Evolutionary conservation across 2,888 invertebrate species (phyloP).

Genomic region (Lepidocyrtinus sp.): DNA sequence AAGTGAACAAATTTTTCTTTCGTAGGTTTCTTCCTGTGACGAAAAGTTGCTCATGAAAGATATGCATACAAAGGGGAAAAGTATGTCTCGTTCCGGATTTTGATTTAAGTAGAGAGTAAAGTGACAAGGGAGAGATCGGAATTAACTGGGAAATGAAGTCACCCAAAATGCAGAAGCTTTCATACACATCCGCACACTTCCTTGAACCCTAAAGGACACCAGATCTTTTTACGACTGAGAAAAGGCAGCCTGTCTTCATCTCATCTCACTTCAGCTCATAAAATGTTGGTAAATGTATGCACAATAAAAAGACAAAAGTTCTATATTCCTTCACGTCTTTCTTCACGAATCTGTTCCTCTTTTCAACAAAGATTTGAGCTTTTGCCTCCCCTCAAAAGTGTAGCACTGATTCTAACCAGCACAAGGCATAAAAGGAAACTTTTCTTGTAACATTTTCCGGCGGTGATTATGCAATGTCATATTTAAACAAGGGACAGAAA

Average conservation of each 20-base stretch:
- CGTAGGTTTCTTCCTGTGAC: background rate
- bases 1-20: background rate
- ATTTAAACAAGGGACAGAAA: background rate
- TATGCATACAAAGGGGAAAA: no score
- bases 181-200: no score
- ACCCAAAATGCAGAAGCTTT: no score
- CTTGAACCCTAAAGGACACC: no score
- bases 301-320: background rate
- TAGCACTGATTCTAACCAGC: no score
- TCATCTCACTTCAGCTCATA: background rate
- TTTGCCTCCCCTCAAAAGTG: no score
- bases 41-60: background rate
- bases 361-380: no score
- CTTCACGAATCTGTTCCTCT: background rate
- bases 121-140: background rate
- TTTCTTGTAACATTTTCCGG: background rate
- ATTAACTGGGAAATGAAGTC: background rate
- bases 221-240: no score
- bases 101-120: background rate
- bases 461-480: background rate
- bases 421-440: no score
- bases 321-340: background rate
- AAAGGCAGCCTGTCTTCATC: no score
- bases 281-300: background rate
- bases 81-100: background rate